A percentile compares a stretch with the other conserved stretches of the same genome.
Evolutionary conservation across 2,797 vertebrate species (phyloP).

Genomic region (Acrossocheilus wenchowensis): DNA sequence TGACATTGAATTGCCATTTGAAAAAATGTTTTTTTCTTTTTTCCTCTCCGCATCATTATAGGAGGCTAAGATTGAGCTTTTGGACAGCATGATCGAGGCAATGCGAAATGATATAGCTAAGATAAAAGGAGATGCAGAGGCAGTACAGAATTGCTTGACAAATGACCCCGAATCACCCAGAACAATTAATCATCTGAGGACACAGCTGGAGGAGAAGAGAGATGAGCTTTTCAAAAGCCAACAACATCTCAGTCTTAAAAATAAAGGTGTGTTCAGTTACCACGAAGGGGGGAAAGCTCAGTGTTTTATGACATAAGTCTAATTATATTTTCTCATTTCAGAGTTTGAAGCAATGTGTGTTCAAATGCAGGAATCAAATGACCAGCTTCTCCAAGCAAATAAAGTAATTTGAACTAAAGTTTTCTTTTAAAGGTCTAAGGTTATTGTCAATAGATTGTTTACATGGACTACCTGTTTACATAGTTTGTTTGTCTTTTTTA

Average conservation of each 20-base stretch:
- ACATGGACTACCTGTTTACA: not conserved
- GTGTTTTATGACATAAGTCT: not conserved
- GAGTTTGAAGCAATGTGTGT: constrained; percentile 61
- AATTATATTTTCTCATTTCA: constrained; percentile 52
- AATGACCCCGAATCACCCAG: constrained; percentile 73
- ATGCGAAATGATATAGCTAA: constrained; percentile 82
- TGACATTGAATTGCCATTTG: not conserved
- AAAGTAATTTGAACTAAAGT: constrained; percentile 24
- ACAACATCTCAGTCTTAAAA: constrained; percentile 74
- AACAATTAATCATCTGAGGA: constrained; percentile 68
- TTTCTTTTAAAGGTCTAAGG: not conserved
- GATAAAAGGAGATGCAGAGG: constrained; percentile 85
- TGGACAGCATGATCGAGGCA: constrained; percentile 80
- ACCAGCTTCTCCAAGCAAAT: constrained; percentile 58
- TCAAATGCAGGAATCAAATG: constrained; percentile 42
- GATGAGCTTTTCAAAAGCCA: constrained; percentile 73
- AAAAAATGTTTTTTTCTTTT: not conserved
- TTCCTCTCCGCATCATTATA: constrained; percentile 34
- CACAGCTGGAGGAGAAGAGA: constrained; percentile 72
- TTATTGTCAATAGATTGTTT: not conserved
- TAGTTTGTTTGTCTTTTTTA: constrained; percentile 49
- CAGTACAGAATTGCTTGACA: constrained; percentile 75
- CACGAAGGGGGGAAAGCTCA: not conserved
- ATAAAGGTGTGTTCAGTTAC: constrained; percentile 60
- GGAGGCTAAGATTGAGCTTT: constrained; percentile 59